phyloP scores from a whole-genome alignment of 2,888 invertebrate genomes.

The Rotaria macrura region DNA sequence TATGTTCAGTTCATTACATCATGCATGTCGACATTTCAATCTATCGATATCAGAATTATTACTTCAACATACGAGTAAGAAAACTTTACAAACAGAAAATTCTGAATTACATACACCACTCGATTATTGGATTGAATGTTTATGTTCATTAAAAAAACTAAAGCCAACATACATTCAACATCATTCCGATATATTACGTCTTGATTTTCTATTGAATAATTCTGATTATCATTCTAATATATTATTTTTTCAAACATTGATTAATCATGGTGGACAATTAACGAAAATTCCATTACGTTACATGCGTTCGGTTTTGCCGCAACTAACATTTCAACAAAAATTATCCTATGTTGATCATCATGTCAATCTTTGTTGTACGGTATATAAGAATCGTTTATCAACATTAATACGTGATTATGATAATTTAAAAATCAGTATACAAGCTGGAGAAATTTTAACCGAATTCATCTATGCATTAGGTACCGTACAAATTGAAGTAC shows the following conservation, averaged over 20 bases:
- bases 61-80: background rate
- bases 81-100: background rate
- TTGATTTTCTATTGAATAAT: background rate
- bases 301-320: background rate
- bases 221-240: background rate
- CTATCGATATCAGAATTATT: background rate
- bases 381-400: conserved; percentile 1
- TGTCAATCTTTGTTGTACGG: background rate
- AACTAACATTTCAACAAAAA: background rate
- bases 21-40: background rate
- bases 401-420: background rate
- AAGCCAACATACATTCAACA: background rate
- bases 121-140: background rate
- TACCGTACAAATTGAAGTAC: background rate
- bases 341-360: background rate
- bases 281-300: background rate
- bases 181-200: background rate
- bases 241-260: background rate
- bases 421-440: background rate
- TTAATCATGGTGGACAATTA: background rate
- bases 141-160: background rate
- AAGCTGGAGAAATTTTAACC: background rate
- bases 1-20: background rate
- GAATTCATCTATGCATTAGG: background rate
- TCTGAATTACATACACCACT: conserved; percentile 5